Conservation (phyloP, 1,140 invertebrate genomes). For the Battus philenor region DNA sequence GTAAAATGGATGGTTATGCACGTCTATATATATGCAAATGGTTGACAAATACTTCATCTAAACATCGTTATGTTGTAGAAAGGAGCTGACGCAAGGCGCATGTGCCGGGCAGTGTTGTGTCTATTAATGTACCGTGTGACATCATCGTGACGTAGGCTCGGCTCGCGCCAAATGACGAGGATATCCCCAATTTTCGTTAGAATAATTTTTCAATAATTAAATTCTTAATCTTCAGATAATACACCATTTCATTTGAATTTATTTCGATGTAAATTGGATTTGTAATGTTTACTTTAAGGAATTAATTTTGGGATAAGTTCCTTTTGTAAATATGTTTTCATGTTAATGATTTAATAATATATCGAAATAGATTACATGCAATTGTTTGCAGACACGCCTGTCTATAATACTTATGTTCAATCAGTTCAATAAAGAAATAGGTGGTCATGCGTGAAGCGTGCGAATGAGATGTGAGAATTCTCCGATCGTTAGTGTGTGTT, state of each 20-base stretch:
- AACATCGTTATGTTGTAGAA: conserved; percentile 30
- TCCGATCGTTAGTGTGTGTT: conserved; percentile 39
- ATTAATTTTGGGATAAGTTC: too few species aligned
- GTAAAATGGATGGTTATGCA: too few species aligned
- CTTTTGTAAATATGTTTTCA: too few species aligned
- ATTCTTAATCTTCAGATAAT: too few species aligned
- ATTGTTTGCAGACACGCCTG: conserved; percentile 10
- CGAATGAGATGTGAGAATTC: conserved; percentile 32
- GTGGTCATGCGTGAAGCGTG: conserved; percentile 11
- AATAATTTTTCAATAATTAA: conserved; percentile 16
- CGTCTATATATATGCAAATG: too few species aligned
- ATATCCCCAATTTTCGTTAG: conserved; percentile 49
- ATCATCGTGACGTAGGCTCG: conserved; percentile 66
- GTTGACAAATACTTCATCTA: conserved; percentile 24
- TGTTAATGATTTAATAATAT: too few species aligned
- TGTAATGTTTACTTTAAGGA: too few species aligned
- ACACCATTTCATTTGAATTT: too few species aligned
- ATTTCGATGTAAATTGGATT: too few species aligned
- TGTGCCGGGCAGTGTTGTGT: conserved; percentile 61
- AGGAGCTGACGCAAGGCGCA: conserved; percentile 59
- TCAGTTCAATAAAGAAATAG: conserved; percentile 15
- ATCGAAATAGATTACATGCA: too few species aligned
- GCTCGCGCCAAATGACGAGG: conserved; percentile 57
- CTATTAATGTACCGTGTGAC: conserved; percentile 61
- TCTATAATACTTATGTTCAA: conserved; percentile 6